Base-by-base conservation (phyloP, 2,113 vertebrate species). In the Rallus limicola region DNA sequence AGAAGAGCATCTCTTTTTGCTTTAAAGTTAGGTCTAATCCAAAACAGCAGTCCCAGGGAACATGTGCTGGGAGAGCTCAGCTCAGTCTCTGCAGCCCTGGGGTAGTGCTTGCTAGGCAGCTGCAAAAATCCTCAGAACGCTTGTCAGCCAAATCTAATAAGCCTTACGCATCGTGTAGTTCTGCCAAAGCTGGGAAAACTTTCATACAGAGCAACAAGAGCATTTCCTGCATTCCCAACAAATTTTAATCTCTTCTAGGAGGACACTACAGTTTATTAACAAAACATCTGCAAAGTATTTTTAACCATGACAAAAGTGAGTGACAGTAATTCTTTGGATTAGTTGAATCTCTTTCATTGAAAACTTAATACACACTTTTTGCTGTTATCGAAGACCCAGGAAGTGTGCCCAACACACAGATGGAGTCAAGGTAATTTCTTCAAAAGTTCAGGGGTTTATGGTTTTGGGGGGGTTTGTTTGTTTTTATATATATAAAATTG, bases 211-310 rank as follows among this genome's bases (percentile, higher is more conserved):
- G 79, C 67, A 92, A 71, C 68, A 92, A 88, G 88, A 97, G 77
- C 71, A 63, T 55, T 92, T 97, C 90, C 94, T 83, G 90, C 64
- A 74, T 88, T 86, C 69, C 86, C 60, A 70, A 83, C 79, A 88
- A 93, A 90, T 70, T 82, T 82, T 88, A 58, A 92, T 81, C 80
- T 93, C 36, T 74, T 93, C 80, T 42, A 93, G 68, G 76, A 93
- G 31, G 60, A 86, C 52, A 71, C 63, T 88, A 67, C 36, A 83
- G 83, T 92, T 95, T 87, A 91, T 85, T 95, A 94, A 90, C 62
- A 79, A 86, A 96, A 95, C 76, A 88, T 92, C 90, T 93, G 88
- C 85, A 96, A 96, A 82, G 74, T 88, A 92, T 90, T 95, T 94
- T 92, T 93, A 94, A 94, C 78, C 40, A 86, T 79, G 86, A 93